Base-by-base conservation (phyloP, 2,888 invertebrate species). In the Leptura quadrifasciata region DNA sequence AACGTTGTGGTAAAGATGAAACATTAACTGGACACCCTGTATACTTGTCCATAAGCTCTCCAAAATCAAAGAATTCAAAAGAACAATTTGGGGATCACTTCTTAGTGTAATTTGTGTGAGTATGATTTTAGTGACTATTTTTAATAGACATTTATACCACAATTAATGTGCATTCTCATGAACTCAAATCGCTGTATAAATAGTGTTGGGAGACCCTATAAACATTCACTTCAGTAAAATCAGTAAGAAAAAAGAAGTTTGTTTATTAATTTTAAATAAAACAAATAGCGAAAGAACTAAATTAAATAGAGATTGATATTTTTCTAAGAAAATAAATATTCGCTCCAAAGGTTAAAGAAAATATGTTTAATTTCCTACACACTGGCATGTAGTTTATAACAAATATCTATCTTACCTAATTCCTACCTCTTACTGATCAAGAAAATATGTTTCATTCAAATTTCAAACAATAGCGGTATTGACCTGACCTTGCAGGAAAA, bases 401-500 rank as follows among this genome's bases (percentile, higher is more conserved):
- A 17, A 55, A 58, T 20, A 63, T 18, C 63, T 24, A 15, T 27
- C 27, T 17, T 31, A 20, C 20, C 39, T 47, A 47, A 63, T 63
- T 63, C n/a, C 20, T n/a, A 18, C 18, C 39, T 39, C 8, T 63
- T 35, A 20, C 39, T 57, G 58, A 58, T 58, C 21, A 20, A 69
- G 39, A 68, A 57, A 57, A 35, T 35, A 18, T 55, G 68, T 55
- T 55, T 57, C 68, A 67, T 54, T 67, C 54, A 67, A 67, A 54
- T 55, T 55, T 67, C 35, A 69, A 58, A 69, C 58, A 69, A 69
- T 69, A 21, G 20, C 57, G 35, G 31, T 68, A 60, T 57, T 58
- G 68, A 69, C 68, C 68, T 69, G 39, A 58, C 69, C 69, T 69
- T 57, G 55, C 6, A 2, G 10, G 54, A n/a, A 58, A 69, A 57